A percentile compares a stretch with the other conserved stretches of the same genome.
These are phyloP conservation scores for Hyperopisus bebe DNA, from an alignment of 2,113 vertebrate genomes.

Conservation along the genomic window DNA sequence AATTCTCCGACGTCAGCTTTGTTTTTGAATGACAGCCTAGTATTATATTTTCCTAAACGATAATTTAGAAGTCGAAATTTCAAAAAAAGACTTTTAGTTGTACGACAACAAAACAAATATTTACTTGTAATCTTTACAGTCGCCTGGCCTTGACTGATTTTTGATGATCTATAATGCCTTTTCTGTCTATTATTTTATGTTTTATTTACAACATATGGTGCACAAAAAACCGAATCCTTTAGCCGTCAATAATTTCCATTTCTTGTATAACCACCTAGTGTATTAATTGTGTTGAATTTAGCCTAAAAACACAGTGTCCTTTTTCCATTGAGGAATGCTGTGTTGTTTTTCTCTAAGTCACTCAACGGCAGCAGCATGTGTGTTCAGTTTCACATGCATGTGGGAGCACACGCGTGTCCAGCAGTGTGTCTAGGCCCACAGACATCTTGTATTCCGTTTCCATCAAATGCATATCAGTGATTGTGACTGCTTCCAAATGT, in stretches of 20 bases:
- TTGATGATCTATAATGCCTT: background rate
- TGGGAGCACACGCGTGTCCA: background rate
- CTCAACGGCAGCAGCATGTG: background rate
- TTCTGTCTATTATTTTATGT: background rate
- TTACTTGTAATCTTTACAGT: background rate
- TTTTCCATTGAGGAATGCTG: background rate
- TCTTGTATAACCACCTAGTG: background rate
- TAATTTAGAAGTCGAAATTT: background rate
- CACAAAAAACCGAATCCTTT: background rate
- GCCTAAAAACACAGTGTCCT: background rate
- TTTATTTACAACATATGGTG: background rate
- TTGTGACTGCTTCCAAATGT: background rate
- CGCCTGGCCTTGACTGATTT: background rate
- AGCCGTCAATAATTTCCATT: background rate
- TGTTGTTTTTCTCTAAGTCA: background rate
- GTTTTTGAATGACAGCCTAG: constrained; percentile 25
- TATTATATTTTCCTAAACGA: background rate
- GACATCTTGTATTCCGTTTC: background rate
- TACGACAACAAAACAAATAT: background rate
- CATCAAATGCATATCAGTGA: background rate
- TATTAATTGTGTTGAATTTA: background rate
- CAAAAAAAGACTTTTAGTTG: background rate
- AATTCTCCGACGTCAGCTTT: constrained; percentile 44
- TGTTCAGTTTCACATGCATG: background rate
- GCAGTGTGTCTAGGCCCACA: background rate